Base-by-base conservation (phyloP, 2,797 vertebrate species). In the Clarias platycephalus region DNA sequence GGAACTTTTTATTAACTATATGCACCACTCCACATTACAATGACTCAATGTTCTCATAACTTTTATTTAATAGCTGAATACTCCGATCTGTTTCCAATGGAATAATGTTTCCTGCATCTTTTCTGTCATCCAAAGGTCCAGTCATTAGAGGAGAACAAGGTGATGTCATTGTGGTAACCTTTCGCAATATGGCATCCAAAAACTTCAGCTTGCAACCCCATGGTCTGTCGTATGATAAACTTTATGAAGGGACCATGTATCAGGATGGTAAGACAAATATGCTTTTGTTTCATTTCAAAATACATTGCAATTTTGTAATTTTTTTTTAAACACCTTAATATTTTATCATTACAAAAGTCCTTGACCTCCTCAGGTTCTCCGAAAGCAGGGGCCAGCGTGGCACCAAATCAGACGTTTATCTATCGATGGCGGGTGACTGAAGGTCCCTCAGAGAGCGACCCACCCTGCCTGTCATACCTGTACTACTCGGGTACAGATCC, bases 401-500 rank as follows among this genome's bases (percentile, higher is more conserved):
- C 88, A 57, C 95, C 96, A 4, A 93, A 92, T 28, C 90, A 93
- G 76, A 94, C 80, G 0, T 96, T 96, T 86, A 93, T 85, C 0
- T 97, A 97, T 90, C 93, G 88, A 31, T 97, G 96, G 96, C 93
- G 28, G 0, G 93, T 96, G 53, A 91, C 91, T 57, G 94, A 95
- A 87, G 94, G 95, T 28, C 96, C 96, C 0, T 82, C 93, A 1
- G 84, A 77, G 18, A 90, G 2, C 8, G 96, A 97, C 31, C 94
- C 95, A 0, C 86, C 92, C 0, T 97, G 96, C 80, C 90, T 96
- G 87, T 95, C 96, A 5, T 96, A 95, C 44, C 84, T 96, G 5
- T 97, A 97, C 88, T 96, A 96, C 85, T 97, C 96, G 22, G 94
- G 94, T 44, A 93, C 91, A 0, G 89, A 96, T 62, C 90, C 95